Base-by-base conservation (phyloP, 2,888 invertebrate species). In the Frankliniella intonsa region DNA sequence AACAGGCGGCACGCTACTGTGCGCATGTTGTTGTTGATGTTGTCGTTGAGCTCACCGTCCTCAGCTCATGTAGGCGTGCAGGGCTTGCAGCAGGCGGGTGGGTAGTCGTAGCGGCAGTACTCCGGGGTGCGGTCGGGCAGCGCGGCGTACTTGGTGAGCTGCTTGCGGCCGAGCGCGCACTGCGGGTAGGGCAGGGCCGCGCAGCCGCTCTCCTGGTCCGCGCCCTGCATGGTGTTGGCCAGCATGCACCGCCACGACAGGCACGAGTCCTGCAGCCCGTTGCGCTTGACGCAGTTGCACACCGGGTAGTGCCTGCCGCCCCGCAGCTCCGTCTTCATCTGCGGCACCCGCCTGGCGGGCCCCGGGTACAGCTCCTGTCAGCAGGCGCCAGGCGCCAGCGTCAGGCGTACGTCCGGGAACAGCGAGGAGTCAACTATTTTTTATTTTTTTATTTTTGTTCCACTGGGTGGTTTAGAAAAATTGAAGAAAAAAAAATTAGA, bases 281-380 rank as follows among this genome's bases (percentile, higher is more conserved):
- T 76, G 69, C 69, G 69, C 69, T 76, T 76, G 50, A 82, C 80
- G 38, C 50, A 80, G 81, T 49, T 25, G 76, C 80, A 50, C 83
- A 81, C 84, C 85, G 84, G 87, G 87, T 85, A 87, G 86, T 86
- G 85, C 85, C 84, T 87, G 89, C 90, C 90, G 87, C 90, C 90
- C 85, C 90, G 89, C 87, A 90, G 89, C 86, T 87, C 88, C 88
- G 90, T 90, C 69, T 76, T 76, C 22, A 76, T 76, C 69, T 86
- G 89, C 88, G 88, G 89, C 88, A 85, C 87, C 88, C 87, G 86
- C 83, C 82, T 82, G 82, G 84, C 22, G 84, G 55, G 82, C 50
- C 81, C 82, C 12, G 79, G 84, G 84, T 83, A 84, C 84, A 84
- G 83, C 83, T 80, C 86, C 85, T 88, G 89, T 2, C 38, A 38